Base-by-base conservation (phyloP, 2,888 invertebrate genomes). In the Melanotus villosus region DNA sequence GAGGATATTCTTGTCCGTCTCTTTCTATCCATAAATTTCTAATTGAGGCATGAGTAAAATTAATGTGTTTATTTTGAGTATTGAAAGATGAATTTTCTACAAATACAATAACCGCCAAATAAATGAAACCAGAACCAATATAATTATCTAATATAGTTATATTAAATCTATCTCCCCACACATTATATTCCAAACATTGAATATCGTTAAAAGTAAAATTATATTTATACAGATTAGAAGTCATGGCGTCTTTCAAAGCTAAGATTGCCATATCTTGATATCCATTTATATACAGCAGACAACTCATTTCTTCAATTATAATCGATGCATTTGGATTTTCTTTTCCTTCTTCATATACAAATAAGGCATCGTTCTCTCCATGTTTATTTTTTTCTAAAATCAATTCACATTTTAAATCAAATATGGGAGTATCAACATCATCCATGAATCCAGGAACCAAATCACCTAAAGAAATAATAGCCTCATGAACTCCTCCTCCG, bases 11-110 rank as follows among this genome's bases (percentile, higher is more conserved):
- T 41, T 41, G 41, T 41, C 18, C 41, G 7, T 41, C 41, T 41
- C 41, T 41, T 41, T 41, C 41, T 41, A 41, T 41, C 18, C 41
- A 41, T 16, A 41, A 41, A 41, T 41, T 41, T 41, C 41, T 41
- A 41, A 41, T 41, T 18, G 18, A 41, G 7, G 41, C 41, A 41
- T 41, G 41, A 41, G 41, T 41, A 41, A 41, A 41, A 41, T 41
- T 41, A 41, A 41, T 41, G 18, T 41, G 38, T 38, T 38, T 38
- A 38, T 38, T 38, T 38, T 38, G 38, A 38, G 38, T 38, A 38
- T 38, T 38, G 38, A 38, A 38, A 14, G 14, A 14, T 14, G 12
- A 6, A 38, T 38, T 38, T 38, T 38, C 38, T 38, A 38, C 38
- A 38, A 38, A 12, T 38, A 12, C 38, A 38, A 14, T 7, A 38